These are phyloP conservation scores for Nephila pilipes DNA, from an alignment of 1,140 invertebrate genomes.

Conservation along the genomic window DNA sequence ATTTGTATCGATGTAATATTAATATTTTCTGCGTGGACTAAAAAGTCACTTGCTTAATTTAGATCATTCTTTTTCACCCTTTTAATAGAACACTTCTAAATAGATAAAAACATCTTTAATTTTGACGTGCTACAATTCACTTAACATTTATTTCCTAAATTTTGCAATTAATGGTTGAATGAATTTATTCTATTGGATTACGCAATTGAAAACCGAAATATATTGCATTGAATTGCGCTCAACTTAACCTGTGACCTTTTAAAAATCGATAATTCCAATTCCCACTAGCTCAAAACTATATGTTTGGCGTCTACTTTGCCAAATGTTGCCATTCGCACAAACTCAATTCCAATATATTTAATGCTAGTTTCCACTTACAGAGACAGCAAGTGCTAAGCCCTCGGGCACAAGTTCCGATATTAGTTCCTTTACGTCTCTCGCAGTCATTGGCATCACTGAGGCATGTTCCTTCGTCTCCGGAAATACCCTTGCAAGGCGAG, in stretches of 20 bases:
- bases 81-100: no score
- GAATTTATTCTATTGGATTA: no score
- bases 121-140: no score
- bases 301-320: background rate
- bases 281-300: background rate
- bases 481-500: slow-evolving; percentile 73
- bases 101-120: no score
- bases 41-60: no score
- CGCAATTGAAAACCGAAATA: no score
- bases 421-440: slow-evolving; percentile 83
- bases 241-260: no score
- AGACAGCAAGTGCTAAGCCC: slow-evolving; percentile 91
- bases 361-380: slow-evolving; percentile 84
- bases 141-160: no score
- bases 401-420: slow-evolving; percentile 86
- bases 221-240: background rate
- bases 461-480: slow-evolving; percentile 77
- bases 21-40: no score
- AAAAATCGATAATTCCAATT: background rate
- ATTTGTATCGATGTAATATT: no score
- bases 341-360: background rate
- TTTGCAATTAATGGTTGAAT: no score
- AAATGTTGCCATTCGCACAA: background rate
- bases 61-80: no score
- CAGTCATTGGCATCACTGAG: slow-evolving; percentile 86